Percentiles rank a stretch among this genome's conserved stretches.
phyloP scores from a whole-genome alignment of 2,888 invertebrate genomes.

The Plemyria rubiginata region DNA sequence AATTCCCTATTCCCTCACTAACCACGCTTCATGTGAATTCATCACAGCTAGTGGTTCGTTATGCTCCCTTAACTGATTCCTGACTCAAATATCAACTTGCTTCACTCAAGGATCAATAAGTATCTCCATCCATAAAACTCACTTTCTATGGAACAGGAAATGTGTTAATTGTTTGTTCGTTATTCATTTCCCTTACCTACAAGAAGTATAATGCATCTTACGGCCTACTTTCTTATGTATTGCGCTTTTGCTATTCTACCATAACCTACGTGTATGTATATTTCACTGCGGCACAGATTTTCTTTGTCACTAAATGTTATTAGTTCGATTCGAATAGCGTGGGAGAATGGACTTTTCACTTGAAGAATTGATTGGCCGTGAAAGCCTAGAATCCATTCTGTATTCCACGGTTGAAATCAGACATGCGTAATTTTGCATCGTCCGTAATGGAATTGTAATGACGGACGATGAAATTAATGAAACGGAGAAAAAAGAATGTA shows the following conservation, averaged over 20 bases:
- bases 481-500: background rate
- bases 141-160: background rate
- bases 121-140: background rate
- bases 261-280: conserved; percentile 27
- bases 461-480: conserved; percentile 12
- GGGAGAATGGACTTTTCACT: conserved; percentile 49
- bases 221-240: conserved; percentile 17
- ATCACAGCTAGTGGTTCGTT: too few relatives aligned
- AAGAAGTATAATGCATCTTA: background rate
- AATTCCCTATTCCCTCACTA: too few relatives aligned
- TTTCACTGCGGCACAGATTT: conserved; percentile 30
- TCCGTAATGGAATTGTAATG: conserved; percentile 43
- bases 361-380: conserved; percentile 44
- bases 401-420: conserved; percentile 40
- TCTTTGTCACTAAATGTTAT: conserved; percentile 27
- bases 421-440: conserved; percentile 46
- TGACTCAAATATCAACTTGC: too few relatives aligned
- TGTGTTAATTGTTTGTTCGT: background rate
- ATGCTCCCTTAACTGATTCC: too few relatives aligned
- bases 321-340: conserved; percentile 43
- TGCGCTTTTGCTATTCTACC: conserved; percentile 12
- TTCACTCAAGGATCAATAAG: too few relatives aligned
- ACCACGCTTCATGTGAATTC: too few relatives aligned
- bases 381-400: conserved; percentile 41
- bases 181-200: conserved; percentile 1